These are phyloP conservation scores for Cairina moschata DNA, from an alignment of 2,113 vertebrate genomes.

Conservation along the genomic window DNA sequence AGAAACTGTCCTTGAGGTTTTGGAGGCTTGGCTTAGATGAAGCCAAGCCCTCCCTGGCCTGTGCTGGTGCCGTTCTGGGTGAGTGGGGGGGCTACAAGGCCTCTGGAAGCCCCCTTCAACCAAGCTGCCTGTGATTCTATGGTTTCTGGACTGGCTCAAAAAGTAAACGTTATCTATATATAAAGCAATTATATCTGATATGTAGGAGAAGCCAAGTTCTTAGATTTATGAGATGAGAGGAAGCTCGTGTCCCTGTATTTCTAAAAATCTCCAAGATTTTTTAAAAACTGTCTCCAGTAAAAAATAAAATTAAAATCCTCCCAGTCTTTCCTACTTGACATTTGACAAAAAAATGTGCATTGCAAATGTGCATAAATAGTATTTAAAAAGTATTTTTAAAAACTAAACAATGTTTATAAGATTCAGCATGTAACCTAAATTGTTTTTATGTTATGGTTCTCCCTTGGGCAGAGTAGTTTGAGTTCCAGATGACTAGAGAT, in stretches of 20 bases:
- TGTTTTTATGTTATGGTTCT: conserved; percentile 63
- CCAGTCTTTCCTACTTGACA: not conserved
- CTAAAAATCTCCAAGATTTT: not conserved
- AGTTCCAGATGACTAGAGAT: conserved; percentile 72
- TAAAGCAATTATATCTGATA: not conserved
- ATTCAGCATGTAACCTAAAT: conserved; percentile 49
- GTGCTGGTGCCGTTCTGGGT: fast-evolving
- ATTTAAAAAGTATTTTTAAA: conserved; percentile 50
- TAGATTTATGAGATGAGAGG: not conserved
- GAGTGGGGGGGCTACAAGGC: not conserved
- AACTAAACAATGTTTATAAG: conserved; percentile 42
- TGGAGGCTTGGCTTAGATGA: not conserved
- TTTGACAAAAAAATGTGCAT: not conserved
- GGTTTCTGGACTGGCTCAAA: not conserved
- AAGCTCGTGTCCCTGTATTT: not conserved
- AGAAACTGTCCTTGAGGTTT: not conserved
- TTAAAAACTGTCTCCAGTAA: not conserved
- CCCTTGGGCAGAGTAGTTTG: conserved; percentile 63
- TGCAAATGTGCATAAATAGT: not conserved
- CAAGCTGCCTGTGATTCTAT: not conserved
- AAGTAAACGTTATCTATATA: not conserved
- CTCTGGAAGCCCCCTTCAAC: not conserved
- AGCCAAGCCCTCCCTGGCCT: not conserved
- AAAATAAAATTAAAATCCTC: not conserved
- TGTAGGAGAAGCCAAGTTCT: not conserved